A percentile compares a stretch with the other conserved stretches of the same genome.
Evolutionary conservation across 2,113 vertebrate species (phyloP).

Genomic region (Elachura formosa): DNA sequence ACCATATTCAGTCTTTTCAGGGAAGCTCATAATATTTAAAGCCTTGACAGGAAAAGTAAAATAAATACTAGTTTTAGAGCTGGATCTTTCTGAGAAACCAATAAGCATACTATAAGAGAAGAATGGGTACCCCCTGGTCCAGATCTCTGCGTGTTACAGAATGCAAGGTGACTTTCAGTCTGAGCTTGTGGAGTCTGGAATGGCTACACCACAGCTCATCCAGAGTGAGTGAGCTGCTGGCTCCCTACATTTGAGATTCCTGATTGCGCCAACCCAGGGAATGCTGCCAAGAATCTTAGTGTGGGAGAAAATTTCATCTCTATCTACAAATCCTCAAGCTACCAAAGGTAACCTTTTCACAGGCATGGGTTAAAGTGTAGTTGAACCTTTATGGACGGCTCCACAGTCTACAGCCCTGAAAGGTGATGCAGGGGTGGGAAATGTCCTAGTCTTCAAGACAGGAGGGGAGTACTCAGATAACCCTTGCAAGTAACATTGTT

Average conservation of each 20-base stretch:
- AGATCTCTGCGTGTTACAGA: not conserved
- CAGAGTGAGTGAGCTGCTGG: not conserved
- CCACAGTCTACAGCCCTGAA: not conserved
- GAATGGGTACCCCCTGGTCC: not conserved
- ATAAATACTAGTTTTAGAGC: not conserved
- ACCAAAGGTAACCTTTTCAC: not conserved
- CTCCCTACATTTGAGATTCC: not conserved
- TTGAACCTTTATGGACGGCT: not conserved
- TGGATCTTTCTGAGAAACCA: not conserved
- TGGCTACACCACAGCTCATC: not conserved
- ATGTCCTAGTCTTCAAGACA: not conserved
- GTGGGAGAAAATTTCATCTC: not conserved
- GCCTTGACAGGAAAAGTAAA: not conserved
- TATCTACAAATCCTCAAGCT: not conserved
- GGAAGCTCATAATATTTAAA: not conserved
- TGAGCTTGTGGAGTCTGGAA: not conserved
- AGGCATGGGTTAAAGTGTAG: not conserved
- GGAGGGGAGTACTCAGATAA: not conserved
- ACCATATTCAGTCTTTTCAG: not conserved
- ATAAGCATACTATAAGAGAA: not conserved
- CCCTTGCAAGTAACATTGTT: not conserved
- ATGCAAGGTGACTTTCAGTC: not conserved
- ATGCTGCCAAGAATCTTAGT: not conserved
- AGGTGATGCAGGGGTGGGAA: not conserved
- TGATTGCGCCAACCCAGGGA: not conserved